Base-by-base conservation (phyloP, 53 echinoderm and acorn worm species). In the Henricia sp. region DNA sequence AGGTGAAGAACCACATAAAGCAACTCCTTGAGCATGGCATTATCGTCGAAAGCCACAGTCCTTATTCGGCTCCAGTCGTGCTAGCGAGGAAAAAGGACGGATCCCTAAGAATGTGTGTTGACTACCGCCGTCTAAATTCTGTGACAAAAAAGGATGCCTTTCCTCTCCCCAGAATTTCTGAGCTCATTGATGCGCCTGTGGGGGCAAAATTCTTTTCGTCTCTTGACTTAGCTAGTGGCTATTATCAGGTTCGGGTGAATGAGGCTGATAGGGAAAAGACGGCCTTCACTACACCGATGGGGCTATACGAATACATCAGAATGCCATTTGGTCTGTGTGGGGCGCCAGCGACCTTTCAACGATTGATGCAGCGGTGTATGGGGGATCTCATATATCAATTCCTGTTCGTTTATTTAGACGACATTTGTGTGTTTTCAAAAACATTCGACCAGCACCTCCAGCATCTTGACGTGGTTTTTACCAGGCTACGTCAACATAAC, bases 71-170 rank as follows among this genome's bases (percentile, higher is more conserved):
- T 2, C 90, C 86, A 0, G 84, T 90, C 9, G 90, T 90, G 20
- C 48, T 88, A 4, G 67, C 84, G 0, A 52, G 87, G 32, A 87
- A 90, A 60, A 82, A 88, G 33, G 93, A 90, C 58, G 87, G 93
- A 13, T 48, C 37, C 24, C 73, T 93, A 11, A 44, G 90, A 9
- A 37, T 89, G 30, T 86, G 92, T 40, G 74, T 92, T 1, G 93
- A 93, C 21, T 93, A 84, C 20, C 40, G 93, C 1, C 60, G 85
- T 3, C 62, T 90, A 3, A 90, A 93, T 52, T 20, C 52, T 11
- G 90, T 90, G 30, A 93, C 93, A 6, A 88, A 90, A 37, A 50
- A 50, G 23, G 90, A 93, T 62, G 93, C 90, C 28, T 93, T 90
- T 34, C 93, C 90, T 29, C 84, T 93, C 1, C 89, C 89, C 13